A percentile compares a stretch with the other conserved stretches of the same genome.
Conservation (phyloP, 1,140 invertebrate species). For the Trichonephila clavipes region DNA sequence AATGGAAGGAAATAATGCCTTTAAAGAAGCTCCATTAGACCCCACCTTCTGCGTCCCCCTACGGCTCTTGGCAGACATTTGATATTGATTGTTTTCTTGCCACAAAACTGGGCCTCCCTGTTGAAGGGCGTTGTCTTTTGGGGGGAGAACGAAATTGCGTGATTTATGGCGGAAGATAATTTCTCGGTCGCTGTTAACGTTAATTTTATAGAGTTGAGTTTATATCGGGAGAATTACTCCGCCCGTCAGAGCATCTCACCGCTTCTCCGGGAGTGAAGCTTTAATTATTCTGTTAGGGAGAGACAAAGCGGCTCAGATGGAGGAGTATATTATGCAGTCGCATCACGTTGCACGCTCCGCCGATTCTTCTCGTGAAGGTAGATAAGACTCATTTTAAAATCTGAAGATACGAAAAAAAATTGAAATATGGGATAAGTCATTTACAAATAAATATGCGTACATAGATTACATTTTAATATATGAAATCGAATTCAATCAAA, state of each 20-base stretch:
- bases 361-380: background rate
- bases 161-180: constrained; percentile 73
- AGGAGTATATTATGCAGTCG: background rate
- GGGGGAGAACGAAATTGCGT: constrained; percentile 51
- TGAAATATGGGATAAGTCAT: background rate
- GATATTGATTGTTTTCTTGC: constrained; percentile 71
- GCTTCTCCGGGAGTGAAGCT: constrained; percentile 6
- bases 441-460: too few species aligned
- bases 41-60: background rate
- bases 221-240: constrained; percentile 55
- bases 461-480: too few species aligned
- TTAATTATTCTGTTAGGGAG: constrained; percentile 41
- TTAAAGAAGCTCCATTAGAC: constrained; percentile 57
- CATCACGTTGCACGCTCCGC: background rate
- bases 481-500: too few species aligned
- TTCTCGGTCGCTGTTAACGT: constrained; percentile 65
- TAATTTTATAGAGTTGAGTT: constrained; percentile 65
- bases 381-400: background rate
- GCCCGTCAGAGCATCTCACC: background rate
- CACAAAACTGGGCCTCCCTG: constrained; percentile 8
- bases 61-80: constrained; percentile 47
- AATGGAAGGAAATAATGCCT: constrained; percentile 56
- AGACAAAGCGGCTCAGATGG: background rate
- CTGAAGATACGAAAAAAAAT: background rate
- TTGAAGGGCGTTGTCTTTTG: constrained; percentile 65